Percentiles rank a stretch among this genome's conserved stretches.
phyloP scores from a whole-genome alignment of 2,797 vertebrate genomes.

The Zalophus californianus region DNA sequence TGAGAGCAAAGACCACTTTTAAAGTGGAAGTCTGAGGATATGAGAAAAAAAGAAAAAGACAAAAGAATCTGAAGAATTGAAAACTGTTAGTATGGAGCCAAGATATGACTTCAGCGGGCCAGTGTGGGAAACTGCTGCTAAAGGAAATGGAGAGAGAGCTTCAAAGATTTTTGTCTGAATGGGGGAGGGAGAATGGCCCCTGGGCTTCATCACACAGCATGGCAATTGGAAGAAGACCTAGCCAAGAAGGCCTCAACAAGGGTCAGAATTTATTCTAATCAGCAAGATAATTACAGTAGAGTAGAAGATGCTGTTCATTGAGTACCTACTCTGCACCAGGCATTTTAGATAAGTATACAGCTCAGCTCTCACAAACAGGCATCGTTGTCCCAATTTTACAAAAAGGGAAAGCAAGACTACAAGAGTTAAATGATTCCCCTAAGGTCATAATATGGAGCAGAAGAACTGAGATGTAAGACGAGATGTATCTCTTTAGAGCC shows the following conservation, averaged over 20 bases:
- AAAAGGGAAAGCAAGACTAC: not conserved
- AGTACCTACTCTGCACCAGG: not conserved
- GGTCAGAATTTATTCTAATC: not conserved
- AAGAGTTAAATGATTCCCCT: not conserved
- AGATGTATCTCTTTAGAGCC: not conserved
- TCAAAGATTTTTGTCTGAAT: not conserved
- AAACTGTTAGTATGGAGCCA: constrained; percentile 65
- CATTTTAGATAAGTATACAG: not conserved
- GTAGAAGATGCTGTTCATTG: not conserved
- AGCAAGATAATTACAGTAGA: not conserved
- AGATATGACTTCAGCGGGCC: constrained; percentile 62
- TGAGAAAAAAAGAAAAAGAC: constrained; percentile 11
- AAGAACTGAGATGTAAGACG: not conserved
- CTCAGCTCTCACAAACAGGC: not conserved
- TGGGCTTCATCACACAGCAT: not conserved
- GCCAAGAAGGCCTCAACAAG: not conserved
- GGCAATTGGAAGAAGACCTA: accelerated
- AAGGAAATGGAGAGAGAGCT: constrained; percentile 33
- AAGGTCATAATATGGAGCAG: not conserved
- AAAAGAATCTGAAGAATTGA: constrained; percentile 77
- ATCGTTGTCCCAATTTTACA: not conserved
- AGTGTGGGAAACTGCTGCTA: constrained; percentile 76
- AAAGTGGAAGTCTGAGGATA: constrained; percentile 62
- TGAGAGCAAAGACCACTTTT: constrained; percentile 37
- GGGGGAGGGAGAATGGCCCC: not conserved